These are phyloP conservation scores for Odocoileus virginianus DNA, from an alignment of 2,113 vertebrate genomes.

Conservation along the genomic window DNA sequence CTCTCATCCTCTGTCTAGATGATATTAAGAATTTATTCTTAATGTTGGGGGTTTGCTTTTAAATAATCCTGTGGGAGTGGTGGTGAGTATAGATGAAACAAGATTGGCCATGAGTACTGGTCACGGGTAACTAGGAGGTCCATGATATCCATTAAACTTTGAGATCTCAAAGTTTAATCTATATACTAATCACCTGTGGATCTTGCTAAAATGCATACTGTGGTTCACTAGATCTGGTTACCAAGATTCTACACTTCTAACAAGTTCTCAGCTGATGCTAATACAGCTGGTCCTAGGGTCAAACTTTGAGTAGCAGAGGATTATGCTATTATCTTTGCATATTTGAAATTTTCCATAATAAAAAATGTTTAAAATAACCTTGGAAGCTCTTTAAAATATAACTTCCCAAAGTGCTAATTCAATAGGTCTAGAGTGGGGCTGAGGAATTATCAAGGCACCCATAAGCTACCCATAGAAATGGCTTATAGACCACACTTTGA, in stretches of 20 bases:
- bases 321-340: background rate
- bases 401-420: background rate
- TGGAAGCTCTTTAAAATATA: constrained; percentile 29
- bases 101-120: background rate
- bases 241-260: constrained; percentile 1
- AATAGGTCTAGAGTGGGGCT: background rate
- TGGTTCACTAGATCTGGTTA: background rate
- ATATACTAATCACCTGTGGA: background rate
- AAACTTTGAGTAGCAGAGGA: background rate
- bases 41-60: background rate
- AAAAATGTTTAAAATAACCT: constrained; percentile 18
- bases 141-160: background rate
- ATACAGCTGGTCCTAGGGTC: background rate
- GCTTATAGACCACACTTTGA: background rate
- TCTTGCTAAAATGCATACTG: constrained; percentile 22
- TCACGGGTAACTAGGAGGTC: background rate
- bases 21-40: background rate
- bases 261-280: background rate
- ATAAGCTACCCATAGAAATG: background rate
- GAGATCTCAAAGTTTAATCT: background rate
- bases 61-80: background rate
- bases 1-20: background rate
- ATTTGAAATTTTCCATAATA: constrained; percentile 18
- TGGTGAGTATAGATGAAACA: background rate
- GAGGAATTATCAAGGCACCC: background rate